A percentile compares a stretch with the other conserved stretches of the same genome.
Conservation (phyloP, 1,140 invertebrate genomes). For the Subanguina moxae region DNA sequence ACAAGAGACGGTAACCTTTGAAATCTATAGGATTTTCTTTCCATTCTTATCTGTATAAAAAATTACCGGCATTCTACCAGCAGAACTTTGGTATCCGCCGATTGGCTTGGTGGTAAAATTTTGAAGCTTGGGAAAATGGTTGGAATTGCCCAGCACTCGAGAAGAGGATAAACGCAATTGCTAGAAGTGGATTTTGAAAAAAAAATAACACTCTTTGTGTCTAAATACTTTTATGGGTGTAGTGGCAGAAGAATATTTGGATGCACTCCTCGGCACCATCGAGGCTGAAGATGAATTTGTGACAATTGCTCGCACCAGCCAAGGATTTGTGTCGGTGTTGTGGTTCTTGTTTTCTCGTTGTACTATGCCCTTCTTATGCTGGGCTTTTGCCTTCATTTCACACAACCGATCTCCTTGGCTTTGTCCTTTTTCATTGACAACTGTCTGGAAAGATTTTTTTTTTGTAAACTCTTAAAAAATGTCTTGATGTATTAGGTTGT, state of each 20-base stretch:
- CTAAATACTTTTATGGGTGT: constrained; percentile 33
- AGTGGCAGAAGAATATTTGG: constrained; percentile 23
- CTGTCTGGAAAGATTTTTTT: constrained; percentile 42
- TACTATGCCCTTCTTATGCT: constrained; percentile 9
- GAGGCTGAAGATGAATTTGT: constrained; percentile 7
- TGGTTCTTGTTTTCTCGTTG: constrained; percentile 6
- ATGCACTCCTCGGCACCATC: not conserved
- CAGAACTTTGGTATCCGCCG: too few relatives aligned
- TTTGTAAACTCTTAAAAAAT: too few relatives aligned
- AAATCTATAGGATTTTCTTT: not conserved
- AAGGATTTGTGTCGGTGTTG: not conserved
- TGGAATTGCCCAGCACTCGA: not conserved
- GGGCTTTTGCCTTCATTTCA: constrained; percentile 37
- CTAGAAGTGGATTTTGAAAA: too few relatives aligned
- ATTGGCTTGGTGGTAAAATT: not conserved
- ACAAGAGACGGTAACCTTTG: not conserved
- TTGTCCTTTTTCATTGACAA: constrained; percentile 44
- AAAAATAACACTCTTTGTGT: too few relatives aligned
- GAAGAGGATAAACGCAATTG: not conserved
- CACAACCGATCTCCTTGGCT: constrained; percentile 44
- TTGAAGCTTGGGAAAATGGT: not conserved
- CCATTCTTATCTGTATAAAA: too few relatives aligned
- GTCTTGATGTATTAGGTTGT: too few relatives aligned
- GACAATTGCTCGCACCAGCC: not conserved
- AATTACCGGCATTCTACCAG: not conserved